Evolutionary conservation across 2,888 invertebrate species (phyloP), one percentile per base, ranked within the genome.

Genomic region (Andrena bucephala): DNA sequence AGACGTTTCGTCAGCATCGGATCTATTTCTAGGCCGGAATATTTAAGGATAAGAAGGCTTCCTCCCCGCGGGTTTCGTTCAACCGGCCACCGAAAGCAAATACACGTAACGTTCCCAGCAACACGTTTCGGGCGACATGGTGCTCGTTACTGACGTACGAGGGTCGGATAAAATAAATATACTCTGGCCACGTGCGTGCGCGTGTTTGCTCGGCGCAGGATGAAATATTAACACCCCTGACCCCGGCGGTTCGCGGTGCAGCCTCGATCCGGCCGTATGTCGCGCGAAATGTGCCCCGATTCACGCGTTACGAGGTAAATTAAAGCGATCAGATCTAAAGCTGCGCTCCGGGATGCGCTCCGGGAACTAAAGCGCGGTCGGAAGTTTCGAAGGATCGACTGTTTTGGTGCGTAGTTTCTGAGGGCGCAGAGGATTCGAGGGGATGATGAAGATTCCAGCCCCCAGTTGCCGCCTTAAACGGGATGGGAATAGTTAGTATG

Each of bases 171-270:
- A 83, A 83, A 84, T 83, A 78, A 85, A 73, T 84, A 85, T 59
- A 72, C 69, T n/a, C 54, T 52, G 33, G 67, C 72, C 79, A 75
- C 76, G 79, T 60, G 62, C 68, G 50, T 75, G 84, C 62, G 71
- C 69, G 77, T 77, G 74, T 77, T 79, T 77, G 62, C 60, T 74
- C 65, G 70, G 63, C 48, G 42, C 52, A 20, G 42, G 75, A 84
- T 88, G 86, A 87, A 89, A 87, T 89, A 89, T 89, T 85, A 89
- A 89, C 85, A 84, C 84, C 54, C 66, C 66, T 42, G 81, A 70
- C 81, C 77, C 71, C 77, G 71, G 83, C 77, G 79, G 65, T 76
- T 71, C 63, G 67, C 68, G 59, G 59, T 13, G 13, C 42, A 42
- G 42, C 42, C 1, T 1, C 57, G 57, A 57, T 24, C 27, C 27